Percentiles rank a stretch among this genome's conserved stretches.
phyloP scores from a whole-genome alignment of 2,888 invertebrate genomes.

The Punctoribates punctum region DNA sequence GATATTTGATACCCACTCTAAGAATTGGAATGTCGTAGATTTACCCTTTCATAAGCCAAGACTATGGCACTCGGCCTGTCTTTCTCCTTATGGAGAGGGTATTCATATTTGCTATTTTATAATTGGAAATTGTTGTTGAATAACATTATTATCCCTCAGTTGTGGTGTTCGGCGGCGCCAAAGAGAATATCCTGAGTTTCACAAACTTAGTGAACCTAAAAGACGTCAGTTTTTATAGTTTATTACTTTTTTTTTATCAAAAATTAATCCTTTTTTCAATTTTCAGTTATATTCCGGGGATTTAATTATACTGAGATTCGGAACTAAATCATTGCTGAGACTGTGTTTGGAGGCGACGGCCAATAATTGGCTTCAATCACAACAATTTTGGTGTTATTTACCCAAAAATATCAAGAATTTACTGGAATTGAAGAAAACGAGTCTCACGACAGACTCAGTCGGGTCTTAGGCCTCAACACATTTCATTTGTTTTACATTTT shows the following conservation, averaged over 20 bases:
- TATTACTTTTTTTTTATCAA: neutral
- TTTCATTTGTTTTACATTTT: neutral
- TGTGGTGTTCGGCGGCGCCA: slow-evolving; percentile 54
- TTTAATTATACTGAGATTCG: slow-evolving; percentile 27
- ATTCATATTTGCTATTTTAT: too few relatives aligned
- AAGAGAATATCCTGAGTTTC: slow-evolving; percentile 50
- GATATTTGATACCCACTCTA: slow-evolving; percentile 50
- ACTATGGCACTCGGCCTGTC: slow-evolving; percentile 53
- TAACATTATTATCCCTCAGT: too few relatives aligned
- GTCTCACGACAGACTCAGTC: neutral
- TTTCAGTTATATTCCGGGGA: slow-evolving; percentile 34
- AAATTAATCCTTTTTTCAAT: neutral
- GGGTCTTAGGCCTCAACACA: too few relatives aligned
- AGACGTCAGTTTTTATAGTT: neutral
- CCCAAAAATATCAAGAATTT: slow-evolving; percentile 33
- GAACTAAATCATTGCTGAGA: slow-evolving; percentile 39
- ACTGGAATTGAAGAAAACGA: neutral
- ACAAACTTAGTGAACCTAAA: too few relatives aligned
- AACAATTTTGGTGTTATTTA: slow-evolving; percentile 12
- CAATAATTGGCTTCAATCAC: neutral
- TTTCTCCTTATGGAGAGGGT: slow-evolving; percentile 46
- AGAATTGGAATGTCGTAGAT: slow-evolving; percentile 51
- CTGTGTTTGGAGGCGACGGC: slow-evolving; percentile 20
- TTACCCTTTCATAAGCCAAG: slow-evolving; percentile 50
- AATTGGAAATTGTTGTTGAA: too few relatives aligned